Evolutionary conservation across 2,797 vertebrate genomes (phyloP).

Genomic region (Lagodon rhomboides): DNA sequence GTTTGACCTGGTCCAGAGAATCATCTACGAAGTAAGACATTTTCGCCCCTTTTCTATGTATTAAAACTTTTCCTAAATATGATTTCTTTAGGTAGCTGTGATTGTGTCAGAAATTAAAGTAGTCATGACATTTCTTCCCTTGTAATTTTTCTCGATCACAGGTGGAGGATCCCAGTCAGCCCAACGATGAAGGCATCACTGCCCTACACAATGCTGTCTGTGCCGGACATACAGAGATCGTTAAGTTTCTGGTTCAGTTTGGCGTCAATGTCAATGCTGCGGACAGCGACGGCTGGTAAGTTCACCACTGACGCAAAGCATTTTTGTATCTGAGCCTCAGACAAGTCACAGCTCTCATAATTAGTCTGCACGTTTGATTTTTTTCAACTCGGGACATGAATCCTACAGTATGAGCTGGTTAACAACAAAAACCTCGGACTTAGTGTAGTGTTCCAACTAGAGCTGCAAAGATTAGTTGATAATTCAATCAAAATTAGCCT

Average conservation of each 20-base stretch:
- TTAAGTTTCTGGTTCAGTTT: slow-evolving; percentile 97
- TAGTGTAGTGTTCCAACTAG: neutral
- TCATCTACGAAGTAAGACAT: slow-evolving; percentile 94
- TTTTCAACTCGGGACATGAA: neutral
- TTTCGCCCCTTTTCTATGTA: neutral
- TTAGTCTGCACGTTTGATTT: neutral
- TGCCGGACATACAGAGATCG: slow-evolving; percentile 96
- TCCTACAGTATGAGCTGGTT: neutral
- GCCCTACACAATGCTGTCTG: slow-evolving; percentile 98
- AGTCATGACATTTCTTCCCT: neutral
- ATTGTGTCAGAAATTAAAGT: neutral
- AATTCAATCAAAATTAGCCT: no score
- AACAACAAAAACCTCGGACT: neutral
- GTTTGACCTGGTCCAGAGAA: slow-evolving; percentile 97
- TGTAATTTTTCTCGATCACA: slow-evolving; percentile 58
- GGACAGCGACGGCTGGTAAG: slow-evolving; percentile 97
- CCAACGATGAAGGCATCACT: slow-evolving; percentile 97
- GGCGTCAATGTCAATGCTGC: slow-evolving; percentile 97
- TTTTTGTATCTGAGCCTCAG: neutral
- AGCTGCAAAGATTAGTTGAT: no score
- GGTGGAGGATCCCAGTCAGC: slow-evolving; percentile 97
- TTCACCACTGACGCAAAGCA: neutral
- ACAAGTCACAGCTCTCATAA: neutral
- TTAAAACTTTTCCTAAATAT: neutral
- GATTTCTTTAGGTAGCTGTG: neutral